Conservation (phyloP, 2,797 vertebrate species). For the Microctenopoma stevenorrisi region DNA sequence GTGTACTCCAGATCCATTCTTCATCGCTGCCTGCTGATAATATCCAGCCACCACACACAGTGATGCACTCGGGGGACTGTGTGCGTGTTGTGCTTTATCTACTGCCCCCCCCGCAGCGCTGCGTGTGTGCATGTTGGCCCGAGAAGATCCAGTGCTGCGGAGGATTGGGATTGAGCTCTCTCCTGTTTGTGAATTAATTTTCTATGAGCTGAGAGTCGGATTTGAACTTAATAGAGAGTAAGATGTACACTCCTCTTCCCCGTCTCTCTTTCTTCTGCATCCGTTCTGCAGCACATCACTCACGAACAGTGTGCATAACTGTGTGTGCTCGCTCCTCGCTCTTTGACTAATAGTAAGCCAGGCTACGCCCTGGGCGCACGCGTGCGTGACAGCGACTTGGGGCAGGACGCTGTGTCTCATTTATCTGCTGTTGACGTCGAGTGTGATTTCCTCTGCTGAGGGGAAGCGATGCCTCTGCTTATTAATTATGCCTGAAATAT, state of each 20-base stretch:
- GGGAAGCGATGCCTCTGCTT: constrained; percentile 69
- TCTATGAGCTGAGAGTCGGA: constrained; percentile 56
- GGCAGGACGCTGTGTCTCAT: constrained; percentile 64
- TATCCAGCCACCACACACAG: constrained; percentile 65
- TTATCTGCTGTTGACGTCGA: constrained; percentile 73
- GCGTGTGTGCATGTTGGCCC: constrained; percentile 19
- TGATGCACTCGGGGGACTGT: constrained; percentile 40
- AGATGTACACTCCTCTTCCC: constrained; percentile 51
- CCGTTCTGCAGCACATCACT: constrained; percentile 45
- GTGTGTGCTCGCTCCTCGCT: constrained; percentile 42
- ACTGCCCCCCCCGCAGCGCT: constrained; percentile 3
- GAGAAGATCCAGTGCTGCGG: constrained; percentile 31
- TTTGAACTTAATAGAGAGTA: constrained; percentile 63
- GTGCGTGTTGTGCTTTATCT: constrained; percentile 46
- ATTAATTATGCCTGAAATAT: constrained; percentile 87
- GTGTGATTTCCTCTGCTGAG: constrained; percentile 71
- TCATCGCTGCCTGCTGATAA: constrained; percentile 66
- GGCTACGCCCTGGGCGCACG: constrained; percentile 47
- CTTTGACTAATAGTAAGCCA: constrained; percentile 63
- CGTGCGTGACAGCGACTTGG: constrained; percentile 22
- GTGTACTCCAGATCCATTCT: constrained; percentile 54
- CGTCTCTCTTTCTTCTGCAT: constrained; percentile 54
- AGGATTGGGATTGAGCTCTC: constrained; percentile 33
- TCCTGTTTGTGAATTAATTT: constrained; percentile 59
- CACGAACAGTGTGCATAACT: constrained; percentile 30